Conservation (phyloP, 2,797 vertebrate genomes). For the Chanos chanos region DNA sequence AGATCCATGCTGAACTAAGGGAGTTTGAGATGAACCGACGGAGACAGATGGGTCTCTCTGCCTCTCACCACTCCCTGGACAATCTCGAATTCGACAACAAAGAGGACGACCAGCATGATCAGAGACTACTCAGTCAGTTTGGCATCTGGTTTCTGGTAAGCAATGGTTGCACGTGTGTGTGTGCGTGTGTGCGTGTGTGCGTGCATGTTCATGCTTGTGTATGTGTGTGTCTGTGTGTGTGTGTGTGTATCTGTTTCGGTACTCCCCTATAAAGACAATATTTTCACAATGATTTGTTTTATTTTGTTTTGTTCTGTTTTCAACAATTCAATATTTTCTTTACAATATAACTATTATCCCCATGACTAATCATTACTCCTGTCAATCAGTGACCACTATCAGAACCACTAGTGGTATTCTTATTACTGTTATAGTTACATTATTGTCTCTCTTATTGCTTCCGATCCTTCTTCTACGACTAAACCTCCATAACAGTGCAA, state of each 20-base stretch:
- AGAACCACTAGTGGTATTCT: too few relatives aligned
- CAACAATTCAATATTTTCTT: not conserved
- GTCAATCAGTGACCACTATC: not conserved
- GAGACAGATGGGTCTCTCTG: constrained; percentile 92
- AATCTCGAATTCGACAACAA: constrained; percentile 98
- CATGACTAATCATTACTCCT: not conserved
- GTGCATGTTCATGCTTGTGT: not conserved
- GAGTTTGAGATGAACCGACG: constrained; percentile 92
- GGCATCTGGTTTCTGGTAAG: constrained; percentile 99
- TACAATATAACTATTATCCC: not conserved
- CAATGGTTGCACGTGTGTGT: constrained; percentile 25
- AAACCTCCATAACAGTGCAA: too few relatives aligned
- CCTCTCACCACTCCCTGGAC: constrained; percentile 95
- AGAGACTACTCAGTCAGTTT: constrained; percentile 95
- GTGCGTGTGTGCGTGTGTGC: not conserved
- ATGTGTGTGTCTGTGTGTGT: not conserved
- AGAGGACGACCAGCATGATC: constrained; percentile 97
- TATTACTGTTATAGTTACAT: too few relatives aligned
- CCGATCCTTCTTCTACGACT: too few relatives aligned
- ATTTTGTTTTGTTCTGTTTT: too few relatives aligned
- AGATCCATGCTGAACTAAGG: constrained; percentile 94
- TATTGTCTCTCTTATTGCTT: too few relatives aligned
- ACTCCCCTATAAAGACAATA: too few relatives aligned
- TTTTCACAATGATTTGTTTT: too few relatives aligned
- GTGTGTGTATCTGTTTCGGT: not conserved